Evolutionary conservation across 2,797 vertebrate species (phyloP).

Genomic region (Syngnathus acus): DNA sequence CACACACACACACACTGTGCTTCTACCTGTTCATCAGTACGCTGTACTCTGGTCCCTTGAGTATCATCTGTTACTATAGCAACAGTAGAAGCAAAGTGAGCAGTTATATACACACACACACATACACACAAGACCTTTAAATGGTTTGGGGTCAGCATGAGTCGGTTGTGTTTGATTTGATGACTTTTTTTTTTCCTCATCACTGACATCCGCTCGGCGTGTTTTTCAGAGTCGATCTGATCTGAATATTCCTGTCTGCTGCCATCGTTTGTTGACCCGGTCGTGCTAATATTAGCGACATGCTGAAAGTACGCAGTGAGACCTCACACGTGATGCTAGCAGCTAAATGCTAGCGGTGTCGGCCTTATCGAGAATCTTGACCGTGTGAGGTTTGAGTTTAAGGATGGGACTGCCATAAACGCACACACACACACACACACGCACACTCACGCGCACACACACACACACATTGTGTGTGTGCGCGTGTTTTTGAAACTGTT

Average conservation of each 20-base stretch:
- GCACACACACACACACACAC: too few relatives aligned
- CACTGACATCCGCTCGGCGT: neutral
- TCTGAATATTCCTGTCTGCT: neutral
- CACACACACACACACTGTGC: slow-evolving; percentile 8
- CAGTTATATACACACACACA: neutral
- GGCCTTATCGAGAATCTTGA: too few relatives aligned
- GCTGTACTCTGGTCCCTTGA: slow-evolving; percentile 17
- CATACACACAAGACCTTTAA: neutral
- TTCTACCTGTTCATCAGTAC: slow-evolving; percentile 23
- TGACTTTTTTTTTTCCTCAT: neutral
- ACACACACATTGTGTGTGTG: neutral
- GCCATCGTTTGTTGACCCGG: neutral
- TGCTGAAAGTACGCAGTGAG: neutral
- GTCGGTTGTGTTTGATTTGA: neutral
- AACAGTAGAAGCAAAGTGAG: slow-evolving; percentile 23
- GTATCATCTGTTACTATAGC: slow-evolving; percentile 25
- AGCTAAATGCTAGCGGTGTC: neutral
- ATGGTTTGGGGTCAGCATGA: neutral
- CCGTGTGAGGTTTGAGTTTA: too few relatives aligned
- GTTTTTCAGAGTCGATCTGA: neutral
- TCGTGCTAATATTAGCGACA: neutral
- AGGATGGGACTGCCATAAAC: too few relatives aligned
- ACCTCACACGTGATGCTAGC: neutral
- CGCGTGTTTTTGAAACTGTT: neutral
- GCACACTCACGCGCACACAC: slow-evolving; percentile 8